phyloP scores from a whole-genome alignment of 2,113 vertebrate genomes.

The Dasyprocta punctata region DNA sequence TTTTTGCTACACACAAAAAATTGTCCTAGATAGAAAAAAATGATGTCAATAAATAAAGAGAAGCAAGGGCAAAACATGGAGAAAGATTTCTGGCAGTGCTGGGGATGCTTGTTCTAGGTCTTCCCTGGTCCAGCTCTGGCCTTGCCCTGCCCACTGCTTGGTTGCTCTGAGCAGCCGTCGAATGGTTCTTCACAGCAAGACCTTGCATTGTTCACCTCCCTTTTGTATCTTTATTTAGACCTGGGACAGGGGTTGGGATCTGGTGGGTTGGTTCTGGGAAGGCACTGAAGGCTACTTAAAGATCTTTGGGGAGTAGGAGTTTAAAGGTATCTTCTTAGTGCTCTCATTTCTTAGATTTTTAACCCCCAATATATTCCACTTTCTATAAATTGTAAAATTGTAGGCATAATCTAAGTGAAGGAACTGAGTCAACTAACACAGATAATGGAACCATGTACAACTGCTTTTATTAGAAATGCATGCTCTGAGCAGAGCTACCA shows the following conservation, averaged over 20 bases:
- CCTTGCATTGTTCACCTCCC: neutral
- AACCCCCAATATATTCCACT: neutral
- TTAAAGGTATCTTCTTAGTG: neutral
- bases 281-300: neutral
- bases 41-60: neutral
- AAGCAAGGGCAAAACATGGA: neutral
- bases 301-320: neutral
- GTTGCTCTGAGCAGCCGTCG: neutral
- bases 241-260: neutral
- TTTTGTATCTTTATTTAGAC: neutral
- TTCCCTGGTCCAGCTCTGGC: neutral
- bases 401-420: neutral
- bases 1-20: conserved; percentile 27
- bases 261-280: neutral
- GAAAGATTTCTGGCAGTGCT: neutral
- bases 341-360: neutral
- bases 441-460: neutral
- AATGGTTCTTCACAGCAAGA: neutral
- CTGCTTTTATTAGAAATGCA: neutral
- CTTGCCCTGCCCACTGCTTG: neutral
- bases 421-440: neutral
- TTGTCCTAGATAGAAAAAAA: neutral
- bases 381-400: neutral
- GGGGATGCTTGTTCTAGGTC: neutral
- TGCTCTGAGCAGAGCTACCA: neutral